Conservation (phyloP, 2,113 vertebrate species). For the Pygoscelis adeliae region DNA sequence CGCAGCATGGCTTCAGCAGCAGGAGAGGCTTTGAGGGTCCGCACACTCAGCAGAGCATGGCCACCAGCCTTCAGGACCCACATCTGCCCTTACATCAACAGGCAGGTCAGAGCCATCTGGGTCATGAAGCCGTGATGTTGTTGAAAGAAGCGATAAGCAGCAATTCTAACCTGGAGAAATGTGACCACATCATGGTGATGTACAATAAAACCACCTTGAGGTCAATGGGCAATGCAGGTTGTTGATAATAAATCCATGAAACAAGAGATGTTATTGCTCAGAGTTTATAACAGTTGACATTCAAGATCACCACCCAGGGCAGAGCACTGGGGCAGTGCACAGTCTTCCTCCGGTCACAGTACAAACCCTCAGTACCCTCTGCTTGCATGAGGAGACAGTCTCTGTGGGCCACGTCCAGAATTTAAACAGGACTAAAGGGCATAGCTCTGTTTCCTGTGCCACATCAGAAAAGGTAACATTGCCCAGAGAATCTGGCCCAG, state of each 20-base stretch:
- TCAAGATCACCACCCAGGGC: constrained; percentile 39
- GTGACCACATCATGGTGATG: constrained; percentile 28
- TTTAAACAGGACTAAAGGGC: not conserved
- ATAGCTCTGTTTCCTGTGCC: not conserved
- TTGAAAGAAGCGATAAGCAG: constrained; percentile 15
- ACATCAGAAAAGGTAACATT: not conserved
- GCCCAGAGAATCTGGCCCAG: not conserved
- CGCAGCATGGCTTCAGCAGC: not conserved
- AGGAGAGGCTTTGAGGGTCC: not conserved
- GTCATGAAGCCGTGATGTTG: not conserved
- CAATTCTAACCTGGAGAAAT: constrained; percentile 28
- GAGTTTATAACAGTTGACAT: constrained; percentile 40
- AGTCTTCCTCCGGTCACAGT: not conserved
- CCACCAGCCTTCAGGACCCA: not conserved
- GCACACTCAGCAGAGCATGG: accelerated
- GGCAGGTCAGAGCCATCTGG: not conserved
- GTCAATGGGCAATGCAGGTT: constrained; percentile 37
- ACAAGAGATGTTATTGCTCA: constrained; percentile 19
- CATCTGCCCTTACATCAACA: not conserved
- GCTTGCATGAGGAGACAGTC: not conserved
- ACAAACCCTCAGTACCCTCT: not conserved
- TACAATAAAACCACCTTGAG: constrained; percentile 55
- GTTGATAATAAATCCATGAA: constrained; percentile 56
- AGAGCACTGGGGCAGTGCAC: not conserved
- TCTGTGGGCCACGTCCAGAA: not conserved